These are phyloP conservation scores for Manis javanica DNA, from an alignment of 2,797 vertebrate genomes.

Conservation along the genomic window DNA sequence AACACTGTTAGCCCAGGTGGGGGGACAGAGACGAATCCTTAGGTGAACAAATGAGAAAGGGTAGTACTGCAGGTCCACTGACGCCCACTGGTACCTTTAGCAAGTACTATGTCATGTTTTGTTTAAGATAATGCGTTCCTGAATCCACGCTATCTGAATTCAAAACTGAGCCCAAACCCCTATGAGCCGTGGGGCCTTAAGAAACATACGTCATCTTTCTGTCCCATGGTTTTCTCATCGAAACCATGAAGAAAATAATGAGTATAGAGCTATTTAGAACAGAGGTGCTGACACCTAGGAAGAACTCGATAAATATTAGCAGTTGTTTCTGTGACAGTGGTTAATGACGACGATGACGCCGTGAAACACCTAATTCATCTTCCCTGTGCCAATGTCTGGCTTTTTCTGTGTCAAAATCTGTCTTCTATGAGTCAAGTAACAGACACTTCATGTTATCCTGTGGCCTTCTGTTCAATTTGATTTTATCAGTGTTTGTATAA, in stretches of 20 bases:
- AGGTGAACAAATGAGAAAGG: neutral
- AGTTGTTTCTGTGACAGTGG: neutral
- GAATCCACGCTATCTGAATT: neutral
- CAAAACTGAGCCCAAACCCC: neutral
- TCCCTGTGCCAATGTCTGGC: neutral
- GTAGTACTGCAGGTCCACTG: neutral
- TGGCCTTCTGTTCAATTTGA: neutral
- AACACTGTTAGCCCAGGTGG: neutral
- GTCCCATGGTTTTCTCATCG: neutral
- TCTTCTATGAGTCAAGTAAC: neutral
- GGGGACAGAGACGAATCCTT: neutral
- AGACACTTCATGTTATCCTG: neutral
- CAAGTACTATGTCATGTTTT: fast-evolving
- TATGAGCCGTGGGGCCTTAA: fast-evolving
- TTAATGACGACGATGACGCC: neutral
- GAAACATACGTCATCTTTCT: neutral
- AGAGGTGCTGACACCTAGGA: neutral
- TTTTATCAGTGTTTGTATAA: neutral
- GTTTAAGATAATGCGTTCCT: neutral
- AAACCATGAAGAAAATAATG: neutral
- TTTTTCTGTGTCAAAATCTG: neutral
- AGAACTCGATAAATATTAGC: neutral
- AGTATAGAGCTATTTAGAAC: neutral
- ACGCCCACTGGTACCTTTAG: neutral
- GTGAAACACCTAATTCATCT: neutral